These are phyloP conservation scores for Diadema setosum DNA, from an alignment of 35 echinoderm and acorn worm genomes.

Conservation along the genomic window DNA sequence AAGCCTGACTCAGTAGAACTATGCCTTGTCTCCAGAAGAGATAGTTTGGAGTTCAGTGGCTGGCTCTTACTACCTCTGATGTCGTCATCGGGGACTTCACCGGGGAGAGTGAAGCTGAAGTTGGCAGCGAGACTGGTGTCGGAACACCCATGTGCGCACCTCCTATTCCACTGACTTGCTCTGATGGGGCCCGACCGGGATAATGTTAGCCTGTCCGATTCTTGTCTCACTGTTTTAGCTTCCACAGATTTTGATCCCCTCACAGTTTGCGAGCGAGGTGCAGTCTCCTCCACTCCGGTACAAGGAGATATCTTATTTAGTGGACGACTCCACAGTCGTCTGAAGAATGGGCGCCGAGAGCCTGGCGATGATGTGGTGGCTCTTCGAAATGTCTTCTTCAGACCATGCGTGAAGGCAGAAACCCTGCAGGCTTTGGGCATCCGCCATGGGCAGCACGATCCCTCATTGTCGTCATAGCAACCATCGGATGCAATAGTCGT, in stretches of 20 bases:
- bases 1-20: neutral
- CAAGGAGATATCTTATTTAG: neutral
- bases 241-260: neutral
- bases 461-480: neutral
- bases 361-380: neutral
- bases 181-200: neutral
- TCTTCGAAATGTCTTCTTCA: neutral
- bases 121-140: neutral
- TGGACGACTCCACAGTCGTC: neutral
- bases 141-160: neutral
- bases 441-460: neutral
- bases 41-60: neutral
- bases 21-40: neutral
- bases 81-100: neutral
- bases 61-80: neutral
- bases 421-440: neutral
- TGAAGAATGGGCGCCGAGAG: neutral
- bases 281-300: neutral
- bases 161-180: neutral
- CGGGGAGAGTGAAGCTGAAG: neutral
- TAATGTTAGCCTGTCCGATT: neutral
- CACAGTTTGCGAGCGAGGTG: neutral
- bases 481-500: neutral
- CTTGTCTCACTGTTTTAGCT: neutral
- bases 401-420: neutral